Conservation (phyloP, 2,797 vertebrate species). For the Erithacus rubecula region DNA sequence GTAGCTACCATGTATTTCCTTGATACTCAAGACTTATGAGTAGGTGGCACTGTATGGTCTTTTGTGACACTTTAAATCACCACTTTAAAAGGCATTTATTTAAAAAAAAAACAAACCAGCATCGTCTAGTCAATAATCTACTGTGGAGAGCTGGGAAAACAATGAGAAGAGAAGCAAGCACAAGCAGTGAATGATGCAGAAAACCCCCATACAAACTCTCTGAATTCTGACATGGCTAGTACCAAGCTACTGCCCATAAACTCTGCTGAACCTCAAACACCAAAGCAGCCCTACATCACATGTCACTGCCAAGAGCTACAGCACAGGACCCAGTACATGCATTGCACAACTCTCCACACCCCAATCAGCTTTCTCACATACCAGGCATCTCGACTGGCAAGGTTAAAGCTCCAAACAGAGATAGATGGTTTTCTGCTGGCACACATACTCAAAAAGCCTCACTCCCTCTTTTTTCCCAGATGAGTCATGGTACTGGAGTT, state of each 20-base stretch:
- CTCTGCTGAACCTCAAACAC: not conserved
- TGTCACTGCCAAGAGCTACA: not conserved
- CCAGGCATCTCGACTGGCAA: not conserved
- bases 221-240: not conserved
- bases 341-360: not conserved
- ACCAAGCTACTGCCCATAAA: not conserved
- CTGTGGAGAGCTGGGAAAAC: not conserved
- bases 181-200: not conserved
- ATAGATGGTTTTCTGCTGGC: not conserved
- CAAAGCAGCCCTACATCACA: not conserved
- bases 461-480: not conserved
- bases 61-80: not conserved
- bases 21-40: not conserved
- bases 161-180: not conserved
- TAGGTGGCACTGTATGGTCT: not conserved
- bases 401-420: not conserved
- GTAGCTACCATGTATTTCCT: not conserved
- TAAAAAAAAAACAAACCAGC: not conserved
- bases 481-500: not conserved
- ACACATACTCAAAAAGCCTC: not conserved
- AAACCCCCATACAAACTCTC: accelerated
- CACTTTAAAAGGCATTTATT: not conserved
- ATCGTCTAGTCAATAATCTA: not conserved
- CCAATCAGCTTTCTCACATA: not conserved
- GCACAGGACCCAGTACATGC: not conserved